Base-by-base conservation (phyloP, 2,888 invertebrate genomes). In the Oscheius sp. region DNA sequence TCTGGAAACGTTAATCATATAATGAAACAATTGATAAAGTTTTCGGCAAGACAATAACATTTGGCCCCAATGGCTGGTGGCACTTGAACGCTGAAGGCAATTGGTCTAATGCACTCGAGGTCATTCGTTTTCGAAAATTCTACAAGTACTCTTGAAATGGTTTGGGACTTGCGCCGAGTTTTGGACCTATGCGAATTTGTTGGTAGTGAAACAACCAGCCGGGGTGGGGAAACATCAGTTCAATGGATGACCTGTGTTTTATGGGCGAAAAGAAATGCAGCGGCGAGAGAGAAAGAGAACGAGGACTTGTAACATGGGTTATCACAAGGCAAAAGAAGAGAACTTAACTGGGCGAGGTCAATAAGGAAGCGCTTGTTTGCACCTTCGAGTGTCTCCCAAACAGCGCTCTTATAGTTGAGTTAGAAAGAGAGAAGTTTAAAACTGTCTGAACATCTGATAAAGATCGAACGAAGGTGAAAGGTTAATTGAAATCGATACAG, bases 311-410 rank as follows among this genome's bases (percentile, higher is more conserved):
- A 34, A n/a, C 10, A 34, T 34, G 33, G 37, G 34, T 37, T 33
- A 55, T n/a, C 55, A n/a, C 23, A 34, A n/a, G 20, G n/a, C 33
- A 55, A 20, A 55, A 33, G 20, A 20, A 42, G 4, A 20, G 50
- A 25, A 23, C 17, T n/a, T 52, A 20, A n/a, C n/a, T 20, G 61
- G 25, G 12, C 2, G 23, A 27, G 61, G 61, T 42, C 42, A 61
- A 61, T 27, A 61, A 42, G 61, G 61, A 61, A 61, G 61, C 55
- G 3, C 3, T 12, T 61, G 45, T 45, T 61, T 61, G 61, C 55
- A 27, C 5, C 34, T 37, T n/a, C 6, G 20, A 55, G 55, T 55
- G 55, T 55, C 20, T 34, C n/a, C 34, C 25, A 55, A 55, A 37
- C 55, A 55, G 17, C 37, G 34, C 3, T 52, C n/a, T 29, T 23